These are phyloP conservation scores for Sitta europaea DNA, from an alignment of 2,113 vertebrate species.

Conservation along the genomic window DNA sequence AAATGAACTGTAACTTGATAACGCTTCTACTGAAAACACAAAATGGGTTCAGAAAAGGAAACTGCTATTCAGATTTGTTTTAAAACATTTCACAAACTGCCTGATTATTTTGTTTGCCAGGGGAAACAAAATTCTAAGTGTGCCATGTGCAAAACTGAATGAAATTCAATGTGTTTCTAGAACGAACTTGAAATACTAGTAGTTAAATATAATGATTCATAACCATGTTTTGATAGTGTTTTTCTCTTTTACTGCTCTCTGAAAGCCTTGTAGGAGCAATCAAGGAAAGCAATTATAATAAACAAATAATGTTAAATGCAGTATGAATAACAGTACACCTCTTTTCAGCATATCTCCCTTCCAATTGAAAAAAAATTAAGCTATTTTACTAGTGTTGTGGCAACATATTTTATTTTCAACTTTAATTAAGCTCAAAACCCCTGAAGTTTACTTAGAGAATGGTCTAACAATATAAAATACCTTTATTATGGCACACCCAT, in stretches of 20 bases:
- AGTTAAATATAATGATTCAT: neutral
- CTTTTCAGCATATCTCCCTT: neutral
- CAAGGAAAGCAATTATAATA: neutral
- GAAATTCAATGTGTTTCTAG: neutral
- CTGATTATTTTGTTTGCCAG: neutral
- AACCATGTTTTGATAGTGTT: neutral
- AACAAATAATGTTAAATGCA: neutral
- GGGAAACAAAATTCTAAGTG: neutral
- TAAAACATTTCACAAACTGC: neutral
- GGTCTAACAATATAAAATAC: neutral
- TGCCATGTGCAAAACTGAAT: neutral
- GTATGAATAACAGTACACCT: neutral
- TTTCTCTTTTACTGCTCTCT: neutral
- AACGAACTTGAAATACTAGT: neutral
- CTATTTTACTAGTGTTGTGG: neutral
- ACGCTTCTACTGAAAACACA: neutral
- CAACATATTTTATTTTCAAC: neutral
- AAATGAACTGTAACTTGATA: neutral
- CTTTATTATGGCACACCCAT: neutral
- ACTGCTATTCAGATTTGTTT: neutral
- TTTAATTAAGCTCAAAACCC: neutral
- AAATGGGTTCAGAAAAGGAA: constrained; percentile 4
- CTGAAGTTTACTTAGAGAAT: neutral
- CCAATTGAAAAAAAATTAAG: neutral
- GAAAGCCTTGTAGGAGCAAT: neutral